Evolutionary conservation across 2,888 invertebrate species (phyloP), one percentile per base, ranked within the genome.

Genomic region (Sphaeridia pumilis): DNA sequence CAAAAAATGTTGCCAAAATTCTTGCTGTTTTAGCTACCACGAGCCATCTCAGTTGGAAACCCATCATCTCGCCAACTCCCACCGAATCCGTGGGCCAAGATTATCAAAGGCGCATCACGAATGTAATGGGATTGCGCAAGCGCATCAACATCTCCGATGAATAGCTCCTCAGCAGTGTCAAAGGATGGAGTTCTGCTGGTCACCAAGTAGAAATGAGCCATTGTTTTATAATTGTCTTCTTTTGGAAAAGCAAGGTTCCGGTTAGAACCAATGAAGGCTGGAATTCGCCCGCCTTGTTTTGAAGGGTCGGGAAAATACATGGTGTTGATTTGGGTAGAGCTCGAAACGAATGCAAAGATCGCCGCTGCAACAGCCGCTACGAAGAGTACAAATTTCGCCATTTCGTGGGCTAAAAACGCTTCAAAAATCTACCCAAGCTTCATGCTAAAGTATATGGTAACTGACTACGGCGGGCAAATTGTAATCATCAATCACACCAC

Each of bases 361-460:
- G 5, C 4, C 12, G 77, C 80, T 14, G 5, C 17, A 17, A 38
- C 17, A 20, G 38, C 38, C 12, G 20, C 12, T 5, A 38, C 10
- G 12, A 38, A 38, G 17, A 38, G 38, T 17, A 17, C 31, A n/a
- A n/a, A n/a, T 14, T 31, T 31, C 10, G 31, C 31, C 31, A 31
- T 31, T 31, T 31, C 14, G 14, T 10, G 10, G 14, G 10, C n/a
- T n/a, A n/a, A n/a, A n/a, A n/a, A n/a, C n/a, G n/a, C n/a, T n/a
- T n/a, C n/a, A n/a, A n/a, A n/a, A n/a, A n/a, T n/a, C n/a, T n/a
- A n/a, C n/a, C n/a, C n/a, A n/a, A n/a, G n/a, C n/a, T n/a, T n/a
- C n/a, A n/a, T n/a, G n/a, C n/a, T n/a, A n/a, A n/a, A n/a, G n/a
- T n/a, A n/a, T n/a, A n/a, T n/a, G n/a, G n/a, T n/a, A n/a, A n/a